A percentile compares a stretch with the other conserved stretches of the same genome.
Conservation (phyloP, 2,888 invertebrate genomes). For the Caenorhabditis sulstoni region DNA sequence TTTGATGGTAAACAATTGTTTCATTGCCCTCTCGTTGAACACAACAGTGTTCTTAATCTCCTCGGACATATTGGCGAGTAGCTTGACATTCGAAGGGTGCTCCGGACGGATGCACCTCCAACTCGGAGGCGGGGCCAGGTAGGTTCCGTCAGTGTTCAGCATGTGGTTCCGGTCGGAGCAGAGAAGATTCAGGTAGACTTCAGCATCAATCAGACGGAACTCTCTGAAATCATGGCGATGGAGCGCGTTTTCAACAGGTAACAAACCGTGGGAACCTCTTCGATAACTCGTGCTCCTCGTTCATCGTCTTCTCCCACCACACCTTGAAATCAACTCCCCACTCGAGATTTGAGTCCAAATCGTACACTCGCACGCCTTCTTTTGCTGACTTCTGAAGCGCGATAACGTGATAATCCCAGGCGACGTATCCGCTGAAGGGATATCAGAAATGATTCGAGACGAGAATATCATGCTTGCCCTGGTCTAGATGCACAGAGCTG, state of each 20-base stretch:
- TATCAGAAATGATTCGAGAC: neutral
- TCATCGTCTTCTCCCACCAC: constrained; percentile 54
- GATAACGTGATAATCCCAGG: constrained; percentile 73
- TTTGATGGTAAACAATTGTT: constrained; percentile 1
- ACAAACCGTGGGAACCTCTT: neutral
- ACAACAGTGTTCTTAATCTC: constrained; percentile 4
- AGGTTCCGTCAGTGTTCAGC: constrained; percentile 44
- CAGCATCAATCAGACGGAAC: constrained; percentile 58
- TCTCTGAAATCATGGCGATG: constrained; percentile 28
- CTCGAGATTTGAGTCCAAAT: constrained; percentile 56
- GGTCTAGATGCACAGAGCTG: constrained; percentile 48
- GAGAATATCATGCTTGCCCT: neutral
- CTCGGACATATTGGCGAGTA: constrained; percentile 11
- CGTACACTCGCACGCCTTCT: constrained; percentile 42
- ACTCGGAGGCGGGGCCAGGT: constrained; percentile 30
- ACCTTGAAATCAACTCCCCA: constrained; percentile 50
- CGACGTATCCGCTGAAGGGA: constrained; percentile 50
- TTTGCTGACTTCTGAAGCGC: constrained; percentile 37
- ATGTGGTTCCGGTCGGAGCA: constrained; percentile 66
- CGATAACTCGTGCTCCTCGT: neutral
- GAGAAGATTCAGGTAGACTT: constrained; percentile 40
- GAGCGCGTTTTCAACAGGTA: no score
- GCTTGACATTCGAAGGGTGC: constrained; percentile 24
- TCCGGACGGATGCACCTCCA: constrained; percentile 39
- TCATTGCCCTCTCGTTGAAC: constrained; percentile 6